Evolutionary conservation across 2,797 vertebrate species (phyloP).

Genomic region (Oceanodroma leucorhoa): DNA sequence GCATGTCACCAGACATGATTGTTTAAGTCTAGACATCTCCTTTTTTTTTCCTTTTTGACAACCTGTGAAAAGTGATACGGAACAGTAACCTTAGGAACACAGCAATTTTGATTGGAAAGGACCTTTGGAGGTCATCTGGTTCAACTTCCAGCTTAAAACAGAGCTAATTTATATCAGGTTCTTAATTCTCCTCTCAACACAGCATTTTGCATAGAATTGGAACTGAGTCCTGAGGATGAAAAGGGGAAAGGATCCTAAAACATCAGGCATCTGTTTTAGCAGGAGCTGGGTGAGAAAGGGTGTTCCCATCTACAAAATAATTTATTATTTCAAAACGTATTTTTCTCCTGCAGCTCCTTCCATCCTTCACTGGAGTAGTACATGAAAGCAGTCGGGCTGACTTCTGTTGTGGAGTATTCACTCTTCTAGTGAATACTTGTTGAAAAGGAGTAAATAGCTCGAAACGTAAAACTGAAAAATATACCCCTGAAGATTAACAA

Average conservation of each 20-base stretch:
- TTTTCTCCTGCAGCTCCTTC: neutral
- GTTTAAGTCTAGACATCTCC: neutral
- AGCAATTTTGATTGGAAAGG: neutral
- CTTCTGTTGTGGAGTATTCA: neutral
- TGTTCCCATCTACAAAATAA: neutral
- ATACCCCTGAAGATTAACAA: neutral
- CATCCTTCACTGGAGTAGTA: neutral
- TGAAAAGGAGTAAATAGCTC: neutral
- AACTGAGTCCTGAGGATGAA: neutral
- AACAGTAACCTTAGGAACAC: neutral
- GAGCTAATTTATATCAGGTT: neutral
- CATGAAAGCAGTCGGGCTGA: neutral
- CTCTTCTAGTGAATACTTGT: neutral
- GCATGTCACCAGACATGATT: neutral
- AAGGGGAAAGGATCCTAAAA: neutral
- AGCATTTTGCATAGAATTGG: neutral
- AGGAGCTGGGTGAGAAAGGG: neutral
- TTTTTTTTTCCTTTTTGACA: neutral
- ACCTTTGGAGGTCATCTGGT: neutral
- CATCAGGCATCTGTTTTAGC: neutral
- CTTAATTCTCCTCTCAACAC: neutral
- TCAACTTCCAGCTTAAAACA: neutral
- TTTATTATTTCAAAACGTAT: accelerated
- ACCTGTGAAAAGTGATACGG: neutral
- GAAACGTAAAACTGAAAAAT: neutral